Base-by-base conservation (phyloP, 2,888 invertebrate species). In the Minunthozetes semirufus region DNA sequence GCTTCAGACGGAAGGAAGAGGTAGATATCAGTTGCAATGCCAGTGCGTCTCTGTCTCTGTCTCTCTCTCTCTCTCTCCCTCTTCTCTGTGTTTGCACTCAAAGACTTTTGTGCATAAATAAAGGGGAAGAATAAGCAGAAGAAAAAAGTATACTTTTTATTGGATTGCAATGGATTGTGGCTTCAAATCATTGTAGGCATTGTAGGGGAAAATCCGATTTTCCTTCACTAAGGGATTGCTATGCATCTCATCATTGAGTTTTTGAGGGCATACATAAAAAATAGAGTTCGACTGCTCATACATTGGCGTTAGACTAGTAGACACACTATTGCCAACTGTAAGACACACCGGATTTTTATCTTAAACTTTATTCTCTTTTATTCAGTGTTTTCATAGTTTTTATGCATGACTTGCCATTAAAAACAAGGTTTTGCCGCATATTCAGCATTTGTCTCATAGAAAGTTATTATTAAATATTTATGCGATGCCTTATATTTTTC, bases 371-470 rank as follows among this genome's bases (percentile, higher is more conserved):
- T 63, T 38, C n/a, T 38, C n/a, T n/a, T 33, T 29, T 13, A 19
- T 27, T 5, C 33, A 27, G 25, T 33, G 29, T 63, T 29, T 63
- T 38, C 27, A 17, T 68, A 38, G 27, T 38, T 68, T 68, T 68
- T 68, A 68, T 68, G 42, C 68, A 68, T 68, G 68, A 68, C 68
- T 68, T 68, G 68, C 42, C 68, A 68, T 68, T 68, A 68, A 68
- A 63, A 68, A 68, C 68, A 68, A 42, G 68, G 68, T 68, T 68
- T 68, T 68, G 22, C 68, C 42, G 38, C 68, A 68, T 68, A 68
- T 68, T 68, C 68, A 68, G 68, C 68, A 68, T 68, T 68, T 46
- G 68, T 68, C 15, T 68, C 22, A 68, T 68, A 46, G 9, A 63
- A 68, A 33, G 38, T 68, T 68, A 46, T 68, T 68, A 68, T 68